Base-by-base conservation (phyloP, 1,140 invertebrate species). In the Tetragonula clypearis region DNA sequence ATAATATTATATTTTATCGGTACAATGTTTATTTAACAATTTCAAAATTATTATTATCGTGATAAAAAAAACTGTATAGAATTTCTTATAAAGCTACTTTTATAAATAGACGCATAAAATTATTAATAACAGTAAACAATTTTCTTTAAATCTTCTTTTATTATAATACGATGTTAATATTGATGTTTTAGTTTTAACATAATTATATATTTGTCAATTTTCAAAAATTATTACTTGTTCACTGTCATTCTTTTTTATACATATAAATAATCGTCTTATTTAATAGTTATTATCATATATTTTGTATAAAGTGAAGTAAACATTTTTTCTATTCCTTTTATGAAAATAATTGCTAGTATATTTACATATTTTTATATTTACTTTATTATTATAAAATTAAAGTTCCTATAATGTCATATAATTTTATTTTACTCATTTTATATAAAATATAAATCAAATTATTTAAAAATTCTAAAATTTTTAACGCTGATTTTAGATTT, bases 1-100 rank as follows among this genome's bases (percentile, higher is more conserved):
- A 66, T 66, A 66, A 66, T 71, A 71, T 71, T 71, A 23, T 71
- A 71, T 23, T 71, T 41, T 6, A 19, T 41, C 23, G 12, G 0
- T 49, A 71, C 21, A 71, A n/a, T 35, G 30, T 71, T 41, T 71
- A 71, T 71, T 41, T 49, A 49, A 71, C 41, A 71, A 71, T 71
- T 8, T 71, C 5, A n/a, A 71, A 71, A 71, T 71, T 49, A 49
- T 49, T 15, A 23, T 71, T 1, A n/a, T 71, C 1, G 21, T 69
- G n/a, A 71, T 12, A 21, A 23, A 49, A 49, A 19, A 71, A 71
- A 71, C 35, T 49, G 23, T 15, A 71, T 71, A 49, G 35, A 71
- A 71, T n/a, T 49, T n/a, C 2, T 41, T n/a, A 71, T 49, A 71
- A 49, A 71, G 12, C 5, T 15, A 30, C 49, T 49, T 49, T 49